These are phyloP conservation scores for Echinarachnius parma DNA, from an alignment of 53 echinoderm and acorn worm genomes.

Conservation along the genomic window DNA sequence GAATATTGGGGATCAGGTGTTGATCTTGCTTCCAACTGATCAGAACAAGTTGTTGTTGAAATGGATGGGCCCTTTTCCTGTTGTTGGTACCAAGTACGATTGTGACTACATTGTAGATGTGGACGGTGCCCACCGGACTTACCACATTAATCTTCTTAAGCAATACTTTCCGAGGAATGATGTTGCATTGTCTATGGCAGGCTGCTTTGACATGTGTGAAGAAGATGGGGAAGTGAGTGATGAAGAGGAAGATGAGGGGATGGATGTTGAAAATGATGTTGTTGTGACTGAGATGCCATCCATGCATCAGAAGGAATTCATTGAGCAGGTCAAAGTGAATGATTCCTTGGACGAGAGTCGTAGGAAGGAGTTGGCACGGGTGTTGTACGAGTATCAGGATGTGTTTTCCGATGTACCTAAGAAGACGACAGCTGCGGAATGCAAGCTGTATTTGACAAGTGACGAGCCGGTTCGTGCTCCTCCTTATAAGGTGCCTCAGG, in stretches of 20 bases:
- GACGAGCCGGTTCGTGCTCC: slow-evolving; percentile 17
- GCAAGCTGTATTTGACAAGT: no score
- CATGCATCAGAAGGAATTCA: slow-evolving; percentile 8
- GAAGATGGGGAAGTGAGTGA: neutral
- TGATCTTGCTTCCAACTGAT: slow-evolving; percentile 9
- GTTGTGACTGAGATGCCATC: slow-evolving; percentile 2
- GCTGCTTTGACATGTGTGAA: slow-evolving; percentile 1
- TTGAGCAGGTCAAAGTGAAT: slow-evolving; percentile 1
- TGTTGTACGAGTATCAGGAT: slow-evolving; percentile 18
- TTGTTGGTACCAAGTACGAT: slow-evolving; percentile 1
- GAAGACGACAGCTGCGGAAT: slow-evolving; percentile 12
- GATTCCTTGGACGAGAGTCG: slow-evolving; percentile 1
- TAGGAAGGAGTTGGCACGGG: neutral
- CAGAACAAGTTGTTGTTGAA: slow-evolving; percentile 18
- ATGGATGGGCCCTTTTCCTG: slow-evolving; percentile 14
- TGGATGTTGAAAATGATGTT: neutral
- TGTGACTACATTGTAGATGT: slow-evolving; percentile 33
- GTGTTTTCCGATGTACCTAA: slow-evolving; percentile 8
- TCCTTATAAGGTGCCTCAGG: slow-evolving; percentile 20
- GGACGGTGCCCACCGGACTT: neutral
- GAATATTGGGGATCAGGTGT: slow-evolving; percentile 9
- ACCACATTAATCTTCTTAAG: slow-evolving; percentile 26
- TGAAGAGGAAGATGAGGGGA: neutral
- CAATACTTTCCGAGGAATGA: slow-evolving; percentile 7
- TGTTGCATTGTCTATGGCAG: neutral